Base-by-base conservation (phyloP, 2,888 invertebrate genomes). In the Scaptodrosophila latifasciaeformis region DNA sequence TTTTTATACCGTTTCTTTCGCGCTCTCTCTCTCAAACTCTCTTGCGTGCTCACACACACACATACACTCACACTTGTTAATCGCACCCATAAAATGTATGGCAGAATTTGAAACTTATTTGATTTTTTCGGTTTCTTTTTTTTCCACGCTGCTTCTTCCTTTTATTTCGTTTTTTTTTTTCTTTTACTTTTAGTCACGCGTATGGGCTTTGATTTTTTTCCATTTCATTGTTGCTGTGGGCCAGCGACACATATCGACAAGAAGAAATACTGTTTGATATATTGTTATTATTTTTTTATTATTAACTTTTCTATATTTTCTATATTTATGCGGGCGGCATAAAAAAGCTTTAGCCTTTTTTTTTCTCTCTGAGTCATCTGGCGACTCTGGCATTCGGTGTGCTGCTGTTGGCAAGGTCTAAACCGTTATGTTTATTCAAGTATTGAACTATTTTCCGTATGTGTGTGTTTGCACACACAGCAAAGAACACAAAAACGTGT, bases 121-220 rank as follows among this genome's bases (percentile, higher is more conserved):
- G 74, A 67, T 61, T 72, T 52, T 34, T n/a, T 34, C n/a, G 66
- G 54, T 56, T 58, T 71, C 54, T 61, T 56, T 54, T 54, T 61
- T 53, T 59, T 65, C 44, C 37, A 44, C 37, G 37, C 39, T 37
- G 17, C 29, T 61, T 49, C 49, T 56, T 53, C 39, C 49, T 49
- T 37, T 54, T 50, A 19, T 40, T n/a, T n/a, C n/a, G n/a, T n/a
- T n/a, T n/a, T 52, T 39, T 24, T 27, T 9, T 9, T 27, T 5
- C 27, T 27, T 27, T 27, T 6, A 6, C 59, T 71, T 62, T 51
- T 71, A 58, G 76, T 71, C 72, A 76, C 76, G 71, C 70, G 72
- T 71, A 62, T 71, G 55, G 62, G 65, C 59, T 71, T 64, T 70
- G 63, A 60, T 68, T 66, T 49, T 56, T 46, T 47, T 50, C n/a